A percentile compares a stretch with the other conserved stretches of the same genome.
These are phyloP conservation scores for Phengaris arion DNA, from an alignment of 2,888 invertebrate species.

Conservation along the genomic window DNA sequence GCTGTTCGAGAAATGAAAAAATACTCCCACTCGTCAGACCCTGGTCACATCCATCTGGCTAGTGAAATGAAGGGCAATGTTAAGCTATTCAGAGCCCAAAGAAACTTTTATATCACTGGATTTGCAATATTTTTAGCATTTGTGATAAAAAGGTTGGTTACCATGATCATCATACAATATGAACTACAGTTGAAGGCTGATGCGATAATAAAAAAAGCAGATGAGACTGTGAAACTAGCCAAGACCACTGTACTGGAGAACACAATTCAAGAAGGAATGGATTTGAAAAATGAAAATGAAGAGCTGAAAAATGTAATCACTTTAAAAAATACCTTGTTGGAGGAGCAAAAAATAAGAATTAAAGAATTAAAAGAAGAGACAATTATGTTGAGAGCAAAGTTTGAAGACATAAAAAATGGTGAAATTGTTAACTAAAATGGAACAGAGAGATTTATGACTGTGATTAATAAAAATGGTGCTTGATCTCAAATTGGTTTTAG, in stretches of 20 bases:
- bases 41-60: conserved; percentile 68
- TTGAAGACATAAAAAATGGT: conserved; percentile 46
- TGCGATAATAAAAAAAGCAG: conserved; percentile 84
- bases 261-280: conserved; percentile 46
- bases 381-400: conserved; percentile 54
- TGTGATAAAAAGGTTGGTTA: conserved; percentile 82
- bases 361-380: conserved; percentile 53
- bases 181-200: conserved; percentile 81
- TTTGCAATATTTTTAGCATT: conserved; percentile 86
- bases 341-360: conserved; percentile 47
- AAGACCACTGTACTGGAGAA: conserved; percentile 54
- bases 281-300: conserved; percentile 40
- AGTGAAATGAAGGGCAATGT: conserved; percentile 84
- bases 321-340: conserved; percentile 44
- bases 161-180: conserved; percentile 82
- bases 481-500: conserved; percentile 1
- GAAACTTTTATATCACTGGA: conserved; percentile 89
- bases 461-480: conserved; percentile 13
- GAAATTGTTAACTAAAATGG: conserved; percentile 48
- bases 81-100: conserved; percentile 86
- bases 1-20: conserved; percentile 86
- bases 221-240: conserved; percentile 77
- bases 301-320: conserved; percentile 43
- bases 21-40: conserved; percentile 77
- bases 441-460: background rate